phyloP scores from a whole-genome alignment of 1,140 invertebrate genomes.

The Lepidostoma basale region DNA sequence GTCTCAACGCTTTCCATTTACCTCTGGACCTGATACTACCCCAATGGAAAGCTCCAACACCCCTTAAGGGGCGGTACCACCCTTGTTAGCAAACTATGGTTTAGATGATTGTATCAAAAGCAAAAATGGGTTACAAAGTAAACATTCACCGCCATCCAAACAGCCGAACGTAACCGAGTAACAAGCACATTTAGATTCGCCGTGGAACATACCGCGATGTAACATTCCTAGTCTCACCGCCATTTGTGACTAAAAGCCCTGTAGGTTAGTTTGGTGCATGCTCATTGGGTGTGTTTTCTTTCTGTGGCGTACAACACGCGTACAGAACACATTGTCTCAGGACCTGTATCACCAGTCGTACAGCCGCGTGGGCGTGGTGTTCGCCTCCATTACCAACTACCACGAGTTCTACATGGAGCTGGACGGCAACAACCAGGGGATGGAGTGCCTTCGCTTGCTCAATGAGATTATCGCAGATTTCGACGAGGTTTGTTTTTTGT shows the following conservation, averaged over 20 bases:
- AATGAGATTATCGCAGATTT: conserved; percentile 90
- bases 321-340: conserved; percentile 60
- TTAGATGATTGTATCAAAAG: no score
- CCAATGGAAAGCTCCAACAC: no score
- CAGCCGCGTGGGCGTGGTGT: conserved; percentile 88
- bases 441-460: conserved; percentile 79
- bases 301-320: conserved; percentile 42
- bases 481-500: conserved; percentile 73
- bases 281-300: conserved; percentile 44
- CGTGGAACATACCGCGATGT: no score
- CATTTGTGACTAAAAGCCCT: conserved; percentile 44
- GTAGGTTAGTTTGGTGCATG: conserved; percentile 47
- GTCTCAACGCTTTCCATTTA: no score
- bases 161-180: no score
- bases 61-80: no score
- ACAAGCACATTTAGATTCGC: no score
- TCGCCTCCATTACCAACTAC: conserved; percentile 95
- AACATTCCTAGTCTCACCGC: conserved; percentile 35
- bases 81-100: no score
- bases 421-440: conserved; percentile 90
- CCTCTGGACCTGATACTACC: no score
- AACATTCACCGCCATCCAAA: no score
- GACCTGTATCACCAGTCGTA: conserved; percentile 95
- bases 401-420: conserved; percentile 96
- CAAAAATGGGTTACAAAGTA: no score